These are phyloP conservation scores for Squalus acanthias DNA, from an alignment of 2,797 vertebrate genomes.

Conservation along the genomic window DNA sequence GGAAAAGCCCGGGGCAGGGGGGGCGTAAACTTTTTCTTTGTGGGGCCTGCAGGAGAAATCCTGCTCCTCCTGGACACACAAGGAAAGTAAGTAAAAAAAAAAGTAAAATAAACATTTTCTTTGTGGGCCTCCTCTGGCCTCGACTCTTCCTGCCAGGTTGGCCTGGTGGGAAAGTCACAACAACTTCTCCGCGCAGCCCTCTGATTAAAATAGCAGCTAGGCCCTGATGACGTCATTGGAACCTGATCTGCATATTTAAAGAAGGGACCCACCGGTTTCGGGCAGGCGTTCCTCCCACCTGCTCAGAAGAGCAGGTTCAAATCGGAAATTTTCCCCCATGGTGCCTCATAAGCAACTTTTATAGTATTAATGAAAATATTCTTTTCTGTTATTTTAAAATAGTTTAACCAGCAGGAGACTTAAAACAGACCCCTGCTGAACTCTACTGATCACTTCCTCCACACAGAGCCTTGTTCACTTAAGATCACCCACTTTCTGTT, in stretches of 20 bases:
- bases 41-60: not conserved
- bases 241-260: not conserved
- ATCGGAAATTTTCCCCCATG: not conserved
- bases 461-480: not conserved
- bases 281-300: not conserved
- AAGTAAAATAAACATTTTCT: not conserved
- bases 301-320: not conserved
- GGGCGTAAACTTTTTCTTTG: not conserved
- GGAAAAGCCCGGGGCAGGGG: not conserved
- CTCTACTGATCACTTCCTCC: not conserved
- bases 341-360: not conserved
- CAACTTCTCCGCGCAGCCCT: not conserved
- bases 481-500: not conserved
- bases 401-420: not conserved
- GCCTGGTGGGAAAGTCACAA: not conserved
- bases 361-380: not conserved
- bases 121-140: not conserved
- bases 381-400: not conserved
- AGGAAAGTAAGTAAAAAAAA: not conserved
- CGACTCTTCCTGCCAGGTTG: not conserved
- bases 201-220: not conserved
- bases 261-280: not conserved
- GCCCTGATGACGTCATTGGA: not conserved
- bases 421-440: not conserved
- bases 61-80: not conserved